Percentiles rank a stretch among this genome's conserved stretches.
phyloP scores from a whole-genome alignment of 2,888 invertebrate genomes.

The Psylliodes chrysocephalus region DNA sequence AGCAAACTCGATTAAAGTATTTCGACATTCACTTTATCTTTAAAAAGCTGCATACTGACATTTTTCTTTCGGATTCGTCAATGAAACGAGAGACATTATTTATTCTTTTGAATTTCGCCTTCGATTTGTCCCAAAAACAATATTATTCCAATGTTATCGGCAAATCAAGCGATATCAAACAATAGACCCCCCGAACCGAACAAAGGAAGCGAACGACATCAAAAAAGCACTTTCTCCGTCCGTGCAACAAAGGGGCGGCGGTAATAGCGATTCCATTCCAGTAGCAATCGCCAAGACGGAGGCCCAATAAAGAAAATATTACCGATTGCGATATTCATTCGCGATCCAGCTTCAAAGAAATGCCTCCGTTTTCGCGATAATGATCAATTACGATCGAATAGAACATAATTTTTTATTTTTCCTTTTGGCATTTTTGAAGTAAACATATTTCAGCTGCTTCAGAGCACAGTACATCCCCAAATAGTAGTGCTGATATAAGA shows the following conservation, averaged over 20 bases:
- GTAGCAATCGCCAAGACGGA: neutral
- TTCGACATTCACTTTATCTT: too few relatives aligned
- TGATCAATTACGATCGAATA: conserved; percentile 19
- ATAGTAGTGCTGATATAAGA: too few relatives aligned
- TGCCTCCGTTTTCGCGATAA: conserved; percentile 11
- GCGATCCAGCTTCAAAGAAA: neutral
- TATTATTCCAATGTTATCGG: conserved; percentile 10
- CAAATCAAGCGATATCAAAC: conserved; percentile 10
- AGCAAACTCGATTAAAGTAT: too few relatives aligned
- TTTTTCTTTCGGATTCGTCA: neutral
- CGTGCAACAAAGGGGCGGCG: conserved; percentile 1
- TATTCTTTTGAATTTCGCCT: neutral
- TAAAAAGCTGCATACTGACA: neutral
- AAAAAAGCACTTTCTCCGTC: neutral
- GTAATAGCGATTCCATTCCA: too few relatives aligned
- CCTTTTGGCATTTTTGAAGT: too few relatives aligned
- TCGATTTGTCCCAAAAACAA: conserved; percentile 10
- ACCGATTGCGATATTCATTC: conserved; percentile 2
- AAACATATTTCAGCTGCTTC: too few relatives aligned
- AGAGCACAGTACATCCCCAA: too few relatives aligned
- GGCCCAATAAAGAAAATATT: conserved; percentile 15
- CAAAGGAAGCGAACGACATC: neutral
- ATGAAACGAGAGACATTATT: neutral
- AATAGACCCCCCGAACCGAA: neutral
- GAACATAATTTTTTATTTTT: too few relatives aligned